These are phyloP conservation scores for Blastomussa wellsi DNA, from an alignment of 92 coral and sea anemone genomes.

Conservation along the genomic window DNA sequence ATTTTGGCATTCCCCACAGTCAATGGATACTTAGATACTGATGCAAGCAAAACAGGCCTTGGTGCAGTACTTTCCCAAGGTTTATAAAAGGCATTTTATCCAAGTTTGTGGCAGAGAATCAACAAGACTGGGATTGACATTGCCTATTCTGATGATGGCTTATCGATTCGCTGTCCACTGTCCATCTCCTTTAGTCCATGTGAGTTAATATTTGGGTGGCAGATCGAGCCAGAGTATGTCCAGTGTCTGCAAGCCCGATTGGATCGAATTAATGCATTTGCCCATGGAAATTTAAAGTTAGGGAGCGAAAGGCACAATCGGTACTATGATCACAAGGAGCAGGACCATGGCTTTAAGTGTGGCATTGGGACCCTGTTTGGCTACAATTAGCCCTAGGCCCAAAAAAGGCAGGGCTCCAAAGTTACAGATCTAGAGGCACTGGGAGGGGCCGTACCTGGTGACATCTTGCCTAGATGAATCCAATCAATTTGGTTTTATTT, in stretches of 20 bases:
- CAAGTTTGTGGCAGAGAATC: constrained; percentile 7
- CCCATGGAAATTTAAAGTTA: not conserved
- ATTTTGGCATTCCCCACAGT: constrained; percentile 21
- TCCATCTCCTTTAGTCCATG: constrained; percentile 21
- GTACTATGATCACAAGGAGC: not conserved
- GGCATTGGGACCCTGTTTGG: constrained; percentile 48
- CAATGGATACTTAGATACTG: constrained; percentile 47
- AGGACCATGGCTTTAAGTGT: not conserved
- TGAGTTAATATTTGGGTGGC: constrained; percentile 22
- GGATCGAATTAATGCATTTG: not conserved
- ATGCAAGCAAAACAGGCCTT: constrained; percentile 57
- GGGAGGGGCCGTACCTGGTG: constrained; percentile 9
- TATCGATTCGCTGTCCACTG: constrained; percentile 26
- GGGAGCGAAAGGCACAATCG: not conserved
- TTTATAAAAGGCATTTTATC: not conserved
- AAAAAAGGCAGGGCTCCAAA: too few species aligned
- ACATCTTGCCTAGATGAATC: constrained; percentile 29
- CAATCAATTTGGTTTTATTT: too few species aligned
- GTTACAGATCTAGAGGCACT: too few species aligned
- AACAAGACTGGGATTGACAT: constrained; percentile 8
- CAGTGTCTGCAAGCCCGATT: not conserved
- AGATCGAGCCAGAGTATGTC: constrained; percentile 14
- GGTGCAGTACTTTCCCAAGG: too few species aligned
- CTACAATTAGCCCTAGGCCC: too few species aligned
- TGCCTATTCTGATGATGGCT: constrained; percentile 11